Percentiles rank a stretch among this genome's conserved stretches.
These are phyloP conservation scores for Eledona agricola DNA, from an alignment of 2,888 invertebrate species.

Conservation along the genomic window DNA sequence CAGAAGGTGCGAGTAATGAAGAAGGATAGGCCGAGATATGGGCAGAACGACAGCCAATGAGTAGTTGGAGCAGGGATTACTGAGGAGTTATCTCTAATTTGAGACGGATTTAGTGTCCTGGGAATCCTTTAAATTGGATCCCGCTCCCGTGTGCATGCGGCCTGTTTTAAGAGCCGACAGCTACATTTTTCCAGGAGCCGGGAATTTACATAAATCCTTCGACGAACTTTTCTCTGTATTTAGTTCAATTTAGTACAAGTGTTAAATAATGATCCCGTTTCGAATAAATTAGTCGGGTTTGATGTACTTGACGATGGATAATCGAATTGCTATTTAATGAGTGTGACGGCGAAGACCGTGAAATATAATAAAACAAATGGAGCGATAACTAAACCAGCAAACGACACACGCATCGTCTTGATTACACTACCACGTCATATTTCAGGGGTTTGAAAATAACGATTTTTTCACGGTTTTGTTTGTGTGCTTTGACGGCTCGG, in stretches of 20 bases:
- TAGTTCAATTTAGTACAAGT: constrained; percentile 18
- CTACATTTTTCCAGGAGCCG: constrained; percentile 51
- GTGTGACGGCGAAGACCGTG: neutral
- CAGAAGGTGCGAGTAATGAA: constrained; percentile 49
- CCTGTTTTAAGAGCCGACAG: constrained; percentile 47
- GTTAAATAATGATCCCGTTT: constrained; percentile 7
- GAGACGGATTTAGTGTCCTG: constrained; percentile 66
- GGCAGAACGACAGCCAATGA: constrained; percentile 60
- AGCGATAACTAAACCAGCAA: no score
- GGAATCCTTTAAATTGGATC: constrained; percentile 68
- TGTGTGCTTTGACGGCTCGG: constrained; percentile 1
- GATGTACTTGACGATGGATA: constrained; percentile 5
- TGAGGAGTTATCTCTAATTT: constrained; percentile 68
- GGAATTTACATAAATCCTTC: constrained; percentile 40
- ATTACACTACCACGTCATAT: no score
- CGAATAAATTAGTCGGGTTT: constrained; percentile 1
- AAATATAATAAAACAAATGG: neutral
- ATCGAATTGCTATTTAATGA: constrained; percentile 1
- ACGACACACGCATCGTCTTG: no score
- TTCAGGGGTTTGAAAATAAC: neutral
- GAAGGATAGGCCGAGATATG: constrained; percentile 57
- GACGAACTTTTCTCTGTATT: constrained; percentile 20
- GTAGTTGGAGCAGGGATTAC: constrained; percentile 60
- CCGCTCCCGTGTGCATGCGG: constrained; percentile 48
- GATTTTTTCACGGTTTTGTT: neutral